Percentiles rank a stretch among this genome's conserved stretches.
Evolutionary conservation across 2,888 invertebrate genomes (phyloP).

Genomic region (Thymelicus sylvestris): DNA sequence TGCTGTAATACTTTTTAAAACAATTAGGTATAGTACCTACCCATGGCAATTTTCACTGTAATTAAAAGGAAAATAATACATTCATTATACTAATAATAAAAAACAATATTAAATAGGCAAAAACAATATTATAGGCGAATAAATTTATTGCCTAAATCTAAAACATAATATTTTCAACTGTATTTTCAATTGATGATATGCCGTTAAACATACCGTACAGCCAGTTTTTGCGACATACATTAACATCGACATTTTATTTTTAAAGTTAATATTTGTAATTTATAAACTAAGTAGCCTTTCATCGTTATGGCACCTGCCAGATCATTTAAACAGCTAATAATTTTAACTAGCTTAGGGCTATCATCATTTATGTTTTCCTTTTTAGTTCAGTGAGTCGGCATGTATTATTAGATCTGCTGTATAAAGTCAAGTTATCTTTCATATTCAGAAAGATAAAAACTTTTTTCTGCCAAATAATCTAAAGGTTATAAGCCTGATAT

Average conservation of each 20-base stretch:
- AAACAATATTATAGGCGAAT: no score
- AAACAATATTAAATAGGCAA: no score
- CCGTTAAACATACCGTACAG: no score
- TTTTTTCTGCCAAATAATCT: neutral
- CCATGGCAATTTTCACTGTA: no score
- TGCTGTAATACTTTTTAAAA: no score
- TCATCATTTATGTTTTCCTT: neutral
- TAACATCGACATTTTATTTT: neutral
- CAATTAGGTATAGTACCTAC: no score
- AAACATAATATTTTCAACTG: no score
- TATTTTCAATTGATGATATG: no score
- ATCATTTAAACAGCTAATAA: neutral
- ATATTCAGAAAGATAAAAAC: neutral
- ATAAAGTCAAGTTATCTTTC: neutral
- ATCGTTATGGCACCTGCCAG: neutral
- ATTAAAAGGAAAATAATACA: no score
- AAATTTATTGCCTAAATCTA: no score
- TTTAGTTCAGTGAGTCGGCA: neutral
- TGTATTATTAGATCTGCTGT: neutral
- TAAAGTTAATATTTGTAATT: neutral
- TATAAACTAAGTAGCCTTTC: constrained; percentile 1
- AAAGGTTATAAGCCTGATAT: constrained; percentile 4
- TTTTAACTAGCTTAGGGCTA: constrained; percentile 3
- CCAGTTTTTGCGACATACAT: neutral
- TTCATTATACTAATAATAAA: no score